These are phyloP conservation scores for Semibalanus balanoides DNA, from an alignment of 1,140 invertebrate genomes.

Conservation along the genomic window DNA sequence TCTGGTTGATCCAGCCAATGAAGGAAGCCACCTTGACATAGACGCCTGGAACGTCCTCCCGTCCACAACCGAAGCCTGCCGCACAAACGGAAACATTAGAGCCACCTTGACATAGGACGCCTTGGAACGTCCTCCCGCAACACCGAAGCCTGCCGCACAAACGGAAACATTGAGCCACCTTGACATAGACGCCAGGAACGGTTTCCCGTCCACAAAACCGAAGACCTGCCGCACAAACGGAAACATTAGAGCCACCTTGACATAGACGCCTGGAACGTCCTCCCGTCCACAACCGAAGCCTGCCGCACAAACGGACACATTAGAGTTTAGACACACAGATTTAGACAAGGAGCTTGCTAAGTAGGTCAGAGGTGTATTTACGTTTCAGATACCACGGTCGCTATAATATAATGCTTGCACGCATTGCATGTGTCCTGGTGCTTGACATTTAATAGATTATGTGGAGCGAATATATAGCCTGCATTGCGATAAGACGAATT, in stretches of 20 bases:
- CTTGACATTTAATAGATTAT: too few species aligned
- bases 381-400: too few species aligned
- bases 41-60: slow-evolving; percentile 74
- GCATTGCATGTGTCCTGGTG: too few species aligned
- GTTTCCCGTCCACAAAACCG: slow-evolving; percentile 75
- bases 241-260: slow-evolving; percentile 56
- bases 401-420: too few species aligned
- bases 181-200: slow-evolving; percentile 88
- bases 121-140: slow-evolving; percentile 73
- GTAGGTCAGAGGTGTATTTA: too few species aligned
- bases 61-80: slow-evolving; percentile 69
- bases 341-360: too few species aligned
- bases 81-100: not conserved
- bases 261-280: slow-evolving; percentile 83
- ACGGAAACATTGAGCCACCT: slow-evolving; percentile 46
- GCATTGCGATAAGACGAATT: too few species aligned
- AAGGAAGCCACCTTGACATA: slow-evolving; percentile 91
- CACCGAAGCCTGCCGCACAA: slow-evolving; percentile 54
- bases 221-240: slow-evolving; percentile 42
- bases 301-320: not conserved
- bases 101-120: slow-evolving; percentile 89
- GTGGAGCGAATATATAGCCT: too few species aligned
- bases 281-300: slow-evolving; percentile 78
- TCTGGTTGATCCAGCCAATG: slow-evolving; percentile 93
- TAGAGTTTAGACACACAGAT: too few species aligned